A percentile compares a stretch with the other conserved stretches of the same genome.
Conservation (phyloP, 2,888 invertebrate species). For the Heliconius charithonia region DNA sequence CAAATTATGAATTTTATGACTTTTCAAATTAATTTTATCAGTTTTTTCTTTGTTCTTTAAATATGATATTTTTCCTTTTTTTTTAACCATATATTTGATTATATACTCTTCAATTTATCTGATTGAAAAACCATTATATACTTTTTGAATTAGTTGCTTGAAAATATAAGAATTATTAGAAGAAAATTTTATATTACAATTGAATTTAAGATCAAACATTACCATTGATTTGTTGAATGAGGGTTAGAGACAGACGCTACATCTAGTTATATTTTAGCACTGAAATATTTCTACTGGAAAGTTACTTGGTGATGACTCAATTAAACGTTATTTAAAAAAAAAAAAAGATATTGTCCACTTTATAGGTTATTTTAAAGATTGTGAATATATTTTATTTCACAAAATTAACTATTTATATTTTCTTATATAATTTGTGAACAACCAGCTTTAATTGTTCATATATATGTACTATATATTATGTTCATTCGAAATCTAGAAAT, state of each 20-base stretch:
- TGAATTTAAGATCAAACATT: not conserved
- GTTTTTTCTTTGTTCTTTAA: no score
- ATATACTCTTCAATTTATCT: no score
- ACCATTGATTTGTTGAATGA: not conserved
- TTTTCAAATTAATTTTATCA: no score
- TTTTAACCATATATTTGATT: no score
- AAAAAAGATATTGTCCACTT: slow-evolving; percentile 10
- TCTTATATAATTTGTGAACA: slow-evolving; percentile 12
- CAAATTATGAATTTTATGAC: no score
- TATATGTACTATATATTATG: not conserved
- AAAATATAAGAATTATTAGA: no score
- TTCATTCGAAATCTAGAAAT: not conserved
- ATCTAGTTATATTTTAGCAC: not conserved
- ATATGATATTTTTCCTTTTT: no score
- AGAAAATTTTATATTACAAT: not conserved
- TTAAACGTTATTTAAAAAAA: not conserved
- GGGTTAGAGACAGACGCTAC: not conserved
- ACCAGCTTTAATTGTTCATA: slow-evolving; percentile 7
- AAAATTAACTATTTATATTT: slow-evolving; percentile 13
- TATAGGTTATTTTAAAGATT: slow-evolving; percentile 14
- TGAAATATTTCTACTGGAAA: not conserved
- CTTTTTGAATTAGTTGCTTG: no score
- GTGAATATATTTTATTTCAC: slow-evolving; percentile 18
- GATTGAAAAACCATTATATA: no score
- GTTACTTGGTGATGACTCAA: slow-evolving; percentile 1